Evolutionary conservation across 2,113 vertebrate species (phyloP).

Genomic region (Pelecanus crispus): DNA sequence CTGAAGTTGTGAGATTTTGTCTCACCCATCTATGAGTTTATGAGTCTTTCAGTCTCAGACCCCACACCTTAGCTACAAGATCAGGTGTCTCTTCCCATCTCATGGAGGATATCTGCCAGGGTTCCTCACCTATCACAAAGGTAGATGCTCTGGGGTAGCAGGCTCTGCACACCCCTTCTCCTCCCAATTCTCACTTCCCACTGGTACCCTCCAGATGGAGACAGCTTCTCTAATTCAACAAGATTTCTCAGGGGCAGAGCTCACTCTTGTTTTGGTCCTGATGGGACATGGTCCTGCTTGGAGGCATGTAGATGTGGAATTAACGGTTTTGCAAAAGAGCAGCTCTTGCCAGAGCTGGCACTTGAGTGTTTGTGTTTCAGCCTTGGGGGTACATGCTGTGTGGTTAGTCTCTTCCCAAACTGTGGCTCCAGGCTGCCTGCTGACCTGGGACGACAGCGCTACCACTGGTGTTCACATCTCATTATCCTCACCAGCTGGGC

Average conservation of each 20-base stretch:
- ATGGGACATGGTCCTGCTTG: background rate
- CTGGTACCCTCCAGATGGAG: background rate
- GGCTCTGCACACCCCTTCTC: background rate
- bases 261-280: background rate
- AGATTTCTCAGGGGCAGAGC: background rate
- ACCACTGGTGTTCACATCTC: fast-evolving
- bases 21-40: background rate
- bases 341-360: background rate
- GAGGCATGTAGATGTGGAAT: background rate
- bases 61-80: background rate
- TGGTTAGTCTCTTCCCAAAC: background rate
- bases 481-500: background rate
- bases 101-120: background rate
- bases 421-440: background rate
- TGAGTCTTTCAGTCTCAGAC: background rate
- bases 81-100: background rate
- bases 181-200: background rate
- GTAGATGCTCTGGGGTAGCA: background rate
- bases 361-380: background rate
- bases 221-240: background rate
- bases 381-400: background rate
- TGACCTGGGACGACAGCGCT: background rate
- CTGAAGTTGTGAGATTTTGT: background rate
- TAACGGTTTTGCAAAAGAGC: background rate
- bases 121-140: background rate